Conservation (phyloP, 2,888 invertebrate species). For the Conchocele bisecta region DNA sequence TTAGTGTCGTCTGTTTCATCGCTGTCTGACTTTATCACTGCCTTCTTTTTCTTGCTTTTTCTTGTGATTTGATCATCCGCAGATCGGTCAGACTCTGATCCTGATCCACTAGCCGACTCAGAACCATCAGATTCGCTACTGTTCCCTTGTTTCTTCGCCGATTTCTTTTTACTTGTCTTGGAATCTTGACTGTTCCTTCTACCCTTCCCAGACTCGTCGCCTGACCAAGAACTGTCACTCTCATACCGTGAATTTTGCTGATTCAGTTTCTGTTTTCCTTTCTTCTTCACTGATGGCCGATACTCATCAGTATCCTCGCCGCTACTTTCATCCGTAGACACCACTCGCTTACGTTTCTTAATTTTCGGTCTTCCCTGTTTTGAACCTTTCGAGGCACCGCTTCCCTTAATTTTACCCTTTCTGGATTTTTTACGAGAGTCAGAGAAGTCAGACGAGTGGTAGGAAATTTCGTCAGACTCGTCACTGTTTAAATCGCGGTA, state of each 20-base stretch:
- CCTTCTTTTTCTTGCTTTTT: conserved; percentile 32
- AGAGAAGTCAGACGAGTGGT: conserved; percentile 61
- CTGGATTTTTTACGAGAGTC: conserved; percentile 55
- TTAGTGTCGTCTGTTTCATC: conserved; percentile 34
- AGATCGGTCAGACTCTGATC: too few species aligned
- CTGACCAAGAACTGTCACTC: neutral
- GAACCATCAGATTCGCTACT: conserved; percentile 22
- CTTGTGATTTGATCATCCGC: conserved; percentile 41
- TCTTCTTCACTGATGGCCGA: conserved; percentile 29
- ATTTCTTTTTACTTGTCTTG: neutral
- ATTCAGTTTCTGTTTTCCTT: neutral
- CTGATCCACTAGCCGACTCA: conserved; percentile 33
- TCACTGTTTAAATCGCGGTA: conserved; percentile 70
- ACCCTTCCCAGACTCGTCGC: neutral
- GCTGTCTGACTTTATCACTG: conserved; percentile 35
- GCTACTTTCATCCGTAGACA: conserved; percentile 30
- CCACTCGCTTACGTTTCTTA: conserved; percentile 17
- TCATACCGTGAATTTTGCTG: conserved; percentile 32
- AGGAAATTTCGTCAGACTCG: conserved; percentile 64
- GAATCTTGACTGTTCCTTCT: neutral
- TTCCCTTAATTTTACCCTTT: conserved; percentile 26
- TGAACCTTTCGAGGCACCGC: conserved; percentile 12
- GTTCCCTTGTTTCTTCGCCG: conserved; percentile 24
- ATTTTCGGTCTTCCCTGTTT: conserved; percentile 44
- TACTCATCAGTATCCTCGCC: conserved; percentile 22